A percentile compares a stretch with the other conserved stretches of the same genome.
Conservation (phyloP, 2,888 invertebrate genomes). For the Agrotis segetum region DNA sequence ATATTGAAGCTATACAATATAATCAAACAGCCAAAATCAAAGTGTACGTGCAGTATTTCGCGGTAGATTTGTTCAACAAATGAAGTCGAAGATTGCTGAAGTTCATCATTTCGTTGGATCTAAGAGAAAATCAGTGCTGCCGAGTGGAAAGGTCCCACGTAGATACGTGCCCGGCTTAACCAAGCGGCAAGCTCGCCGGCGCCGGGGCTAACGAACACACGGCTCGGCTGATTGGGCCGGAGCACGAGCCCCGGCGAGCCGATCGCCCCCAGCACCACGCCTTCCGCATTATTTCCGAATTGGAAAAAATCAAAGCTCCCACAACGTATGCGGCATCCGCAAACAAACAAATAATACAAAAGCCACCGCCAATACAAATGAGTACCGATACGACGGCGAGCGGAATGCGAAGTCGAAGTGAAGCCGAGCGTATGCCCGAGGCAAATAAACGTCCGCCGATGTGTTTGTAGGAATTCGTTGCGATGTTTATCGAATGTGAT, state of each 20-base stretch:
- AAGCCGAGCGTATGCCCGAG: slow-evolving; percentile 84
- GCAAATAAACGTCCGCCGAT: slow-evolving; percentile 89
- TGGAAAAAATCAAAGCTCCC: slow-evolving; percentile 90
- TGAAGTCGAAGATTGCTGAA: slow-evolving; percentile 80
- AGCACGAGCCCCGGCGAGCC: slow-evolving; percentile 66
- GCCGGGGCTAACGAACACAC: slow-evolving; percentile 79
- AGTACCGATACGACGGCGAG: slow-evolving; percentile 87
- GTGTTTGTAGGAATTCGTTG: slow-evolving; percentile 88
- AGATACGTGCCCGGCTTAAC: slow-evolving; percentile 86
- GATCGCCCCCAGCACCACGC: slow-evolving; percentile 84
- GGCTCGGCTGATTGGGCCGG: slow-evolving; percentile 86
- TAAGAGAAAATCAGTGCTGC: slow-evolving; percentile 87
- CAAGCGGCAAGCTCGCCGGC: slow-evolving; percentile 82
- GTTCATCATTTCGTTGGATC: slow-evolving; percentile 81
- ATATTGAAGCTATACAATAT: slow-evolving; percentile 18
- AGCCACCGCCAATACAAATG: slow-evolving; percentile 89
- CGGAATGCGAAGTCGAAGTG: slow-evolving; percentile 85
- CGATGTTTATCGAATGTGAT: slow-evolving; percentile 87
- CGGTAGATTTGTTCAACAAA: slow-evolving; percentile 75
- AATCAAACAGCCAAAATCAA: slow-evolving; percentile 38
- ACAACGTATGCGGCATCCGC: slow-evolving; percentile 86
- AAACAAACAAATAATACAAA: slow-evolving; percentile 90
- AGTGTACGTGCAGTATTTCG: slow-evolving; percentile 52
- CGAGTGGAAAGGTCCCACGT: slow-evolving; percentile 88
- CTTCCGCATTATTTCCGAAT: slow-evolving; percentile 88